A percentile compares a stretch with the other conserved stretches of the same genome.
phyloP scores from a whole-genome alignment of 2,888 invertebrate genomes.

The Lycaena phlaeas region DNA sequence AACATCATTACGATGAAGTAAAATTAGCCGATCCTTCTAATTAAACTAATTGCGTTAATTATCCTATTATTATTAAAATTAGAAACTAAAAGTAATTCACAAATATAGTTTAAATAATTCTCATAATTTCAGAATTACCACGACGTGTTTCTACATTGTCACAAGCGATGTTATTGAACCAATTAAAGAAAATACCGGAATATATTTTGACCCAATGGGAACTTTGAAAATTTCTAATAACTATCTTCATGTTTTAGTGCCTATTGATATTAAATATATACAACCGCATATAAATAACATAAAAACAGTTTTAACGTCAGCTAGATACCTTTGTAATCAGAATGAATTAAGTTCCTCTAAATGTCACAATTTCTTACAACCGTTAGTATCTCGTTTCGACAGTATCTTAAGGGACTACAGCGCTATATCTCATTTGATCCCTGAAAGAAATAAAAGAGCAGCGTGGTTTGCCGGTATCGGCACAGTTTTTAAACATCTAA shows the following conservation, averaged over 20 bases:
- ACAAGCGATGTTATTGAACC: slow-evolving; percentile 5
- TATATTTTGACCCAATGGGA: slow-evolving; percentile 24
- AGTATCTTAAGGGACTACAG: slow-evolving; percentile 10
- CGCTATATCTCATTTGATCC: slow-evolving; percentile 11
- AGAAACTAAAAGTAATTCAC: too few species aligned
- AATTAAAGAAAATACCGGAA: slow-evolving; percentile 15
- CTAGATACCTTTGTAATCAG: slow-evolving; percentile 13
- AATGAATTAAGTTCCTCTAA: slow-evolving; percentile 5
- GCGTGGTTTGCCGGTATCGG: too few species aligned
- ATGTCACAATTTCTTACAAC: slow-evolving; percentile 10
- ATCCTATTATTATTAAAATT: too few species aligned
- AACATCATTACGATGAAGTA: slow-evolving; percentile 5
- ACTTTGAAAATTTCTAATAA: too few species aligned
- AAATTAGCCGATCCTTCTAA: slow-evolving; percentile 4
- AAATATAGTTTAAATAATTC: too few species aligned
- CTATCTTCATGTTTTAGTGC: too few species aligned
- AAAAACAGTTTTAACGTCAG: slow-evolving; percentile 14
- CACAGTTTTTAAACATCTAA: too few species aligned
- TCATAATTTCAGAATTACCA: neutral
- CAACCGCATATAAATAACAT: slow-evolving; percentile 19
- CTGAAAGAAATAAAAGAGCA: slow-evolving; percentile 14
- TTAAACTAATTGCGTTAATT: neutral
- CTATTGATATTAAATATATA: slow-evolving; percentile 19
- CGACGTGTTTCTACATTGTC: neutral
- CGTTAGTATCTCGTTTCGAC: slow-evolving; percentile 6